Percentiles rank a stretch among this genome's conserved stretches.
These are phyloP conservation scores for Manis crassicaudata DNA, from an alignment of 2,797 vertebrate species.

Conservation along the genomic window DNA sequence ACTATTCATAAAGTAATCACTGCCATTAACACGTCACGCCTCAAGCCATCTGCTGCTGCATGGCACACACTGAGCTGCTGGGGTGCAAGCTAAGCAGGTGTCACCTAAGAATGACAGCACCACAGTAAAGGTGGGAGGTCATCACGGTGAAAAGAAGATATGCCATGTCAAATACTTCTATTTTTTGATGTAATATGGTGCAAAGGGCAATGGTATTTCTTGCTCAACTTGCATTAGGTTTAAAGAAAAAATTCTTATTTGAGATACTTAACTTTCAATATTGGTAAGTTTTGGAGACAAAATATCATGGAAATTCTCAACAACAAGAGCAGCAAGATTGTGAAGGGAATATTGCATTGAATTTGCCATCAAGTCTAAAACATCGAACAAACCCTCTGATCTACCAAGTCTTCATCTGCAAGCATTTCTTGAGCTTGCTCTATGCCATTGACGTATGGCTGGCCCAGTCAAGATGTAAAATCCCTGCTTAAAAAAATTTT, in stretches of 20 bases:
- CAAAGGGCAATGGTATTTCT: background rate
- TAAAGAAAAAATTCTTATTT: background rate
- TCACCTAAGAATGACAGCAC: conserved; percentile 37
- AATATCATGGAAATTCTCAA: background rate
- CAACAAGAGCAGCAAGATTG: background rate
- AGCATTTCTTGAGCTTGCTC: conserved; percentile 8
- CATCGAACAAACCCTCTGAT: background rate
- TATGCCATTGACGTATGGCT: background rate
- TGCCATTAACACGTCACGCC: conserved; percentile 64
- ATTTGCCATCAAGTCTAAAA: background rate
- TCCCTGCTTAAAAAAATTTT: background rate
- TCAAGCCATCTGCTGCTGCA: conserved; percentile 72
- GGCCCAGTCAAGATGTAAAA: background rate
- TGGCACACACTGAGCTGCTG: conserved; percentile 12
- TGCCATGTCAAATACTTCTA: background rate
- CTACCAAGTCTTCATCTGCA: background rate
- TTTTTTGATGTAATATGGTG: background rate
- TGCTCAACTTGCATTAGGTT: background rate
- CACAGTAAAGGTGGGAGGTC: conserved; percentile 27
- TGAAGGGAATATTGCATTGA: background rate
- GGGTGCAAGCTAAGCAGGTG: conserved; percentile 61
- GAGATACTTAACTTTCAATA: conserved; percentile 5
- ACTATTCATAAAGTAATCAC: conserved; percentile 81
- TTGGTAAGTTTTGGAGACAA: background rate
- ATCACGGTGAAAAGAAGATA: background rate